Percentiles rank a stretch among this genome's conserved stretches.
phyloP scores from a whole-genome alignment of 2,888 invertebrate species.

The Nomada hirtipes region DNA sequence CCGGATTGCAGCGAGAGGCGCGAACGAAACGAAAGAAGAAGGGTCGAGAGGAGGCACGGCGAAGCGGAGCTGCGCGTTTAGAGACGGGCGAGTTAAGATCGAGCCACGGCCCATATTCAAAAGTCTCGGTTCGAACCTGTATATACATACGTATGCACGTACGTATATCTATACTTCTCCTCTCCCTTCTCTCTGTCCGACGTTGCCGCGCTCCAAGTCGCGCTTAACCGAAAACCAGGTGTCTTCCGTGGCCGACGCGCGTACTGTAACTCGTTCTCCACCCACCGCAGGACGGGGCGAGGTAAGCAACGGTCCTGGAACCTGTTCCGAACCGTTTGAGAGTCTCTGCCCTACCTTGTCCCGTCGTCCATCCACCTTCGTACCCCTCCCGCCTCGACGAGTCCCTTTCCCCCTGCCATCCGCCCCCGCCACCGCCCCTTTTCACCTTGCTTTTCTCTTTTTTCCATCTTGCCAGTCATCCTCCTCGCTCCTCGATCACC shows the following conservation, averaged over 20 bases:
- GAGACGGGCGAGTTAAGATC: conserved; percentile 15
- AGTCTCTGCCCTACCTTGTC: conserved; percentile 74
- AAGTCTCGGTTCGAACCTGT: conserved; percentile 9
- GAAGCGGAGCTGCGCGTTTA: conserved; percentile 2
- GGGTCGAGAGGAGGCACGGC: not conserved
- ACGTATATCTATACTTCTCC: not conserved
- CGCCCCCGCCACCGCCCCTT: conserved; percentile 57
- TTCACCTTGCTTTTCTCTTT: conserved; percentile 50
- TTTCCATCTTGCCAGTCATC: not conserved
- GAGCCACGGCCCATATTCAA: conserved; percentile 48
- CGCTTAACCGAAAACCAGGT: conserved; percentile 76
- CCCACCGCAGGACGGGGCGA: conserved; percentile 72
- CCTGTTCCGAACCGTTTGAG: conserved; percentile 80
- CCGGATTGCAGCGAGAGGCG: too few species aligned
- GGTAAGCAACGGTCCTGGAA: conserved; percentile 78
- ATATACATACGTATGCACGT: not conserved
- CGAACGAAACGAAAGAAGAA: too few species aligned
- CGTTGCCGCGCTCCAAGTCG: conserved; percentile 70
- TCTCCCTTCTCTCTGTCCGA: conserved; percentile 60
- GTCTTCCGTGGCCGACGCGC: conserved; percentile 74
- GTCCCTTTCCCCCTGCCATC: conserved; percentile 62
- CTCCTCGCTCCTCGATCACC: conserved; percentile 15
- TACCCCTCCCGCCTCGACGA: conserved; percentile 39
- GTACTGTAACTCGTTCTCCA: conserved; percentile 79
- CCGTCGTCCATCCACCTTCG: conserved; percentile 64